Evolutionary conservation across 2,113 vertebrate genomes (phyloP).

Genomic region (Sialia sialis): DNA sequence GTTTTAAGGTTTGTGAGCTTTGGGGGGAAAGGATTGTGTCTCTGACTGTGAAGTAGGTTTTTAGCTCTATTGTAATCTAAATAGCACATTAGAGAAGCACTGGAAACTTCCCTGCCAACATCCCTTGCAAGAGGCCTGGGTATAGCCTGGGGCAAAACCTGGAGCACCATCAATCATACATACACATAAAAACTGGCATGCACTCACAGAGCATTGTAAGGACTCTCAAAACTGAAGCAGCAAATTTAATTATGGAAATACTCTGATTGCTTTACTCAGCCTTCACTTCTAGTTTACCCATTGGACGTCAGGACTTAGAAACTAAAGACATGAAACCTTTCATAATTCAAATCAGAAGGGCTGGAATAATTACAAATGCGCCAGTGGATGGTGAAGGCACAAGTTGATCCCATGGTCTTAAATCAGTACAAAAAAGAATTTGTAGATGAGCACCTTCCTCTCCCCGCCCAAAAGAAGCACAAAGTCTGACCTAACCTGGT

Average conservation of each 20-base stretch:
- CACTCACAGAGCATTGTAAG: background rate
- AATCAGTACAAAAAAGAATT: background rate
- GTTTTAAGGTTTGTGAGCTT: slow-evolving; percentile 17
- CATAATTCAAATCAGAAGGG: background rate
- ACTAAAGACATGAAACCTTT: background rate
- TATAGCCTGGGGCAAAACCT: slow-evolving; percentile 18
- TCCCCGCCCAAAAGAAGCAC: background rate
- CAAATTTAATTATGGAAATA: background rate
- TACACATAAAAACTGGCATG: background rate
- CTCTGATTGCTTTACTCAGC: background rate
- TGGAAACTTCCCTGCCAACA: background rate
- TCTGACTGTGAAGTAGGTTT: background rate
- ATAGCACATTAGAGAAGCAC: background rate
- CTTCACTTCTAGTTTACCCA: background rate
- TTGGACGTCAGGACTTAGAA: background rate
- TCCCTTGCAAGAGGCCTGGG: background rate
- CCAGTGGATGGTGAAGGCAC: background rate
- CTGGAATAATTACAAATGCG: background rate
- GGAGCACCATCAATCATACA: background rate
- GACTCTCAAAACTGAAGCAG: background rate
- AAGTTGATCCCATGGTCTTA: background rate
- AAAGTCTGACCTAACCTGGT: background rate
- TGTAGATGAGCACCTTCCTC: background rate
- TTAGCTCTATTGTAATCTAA: background rate
- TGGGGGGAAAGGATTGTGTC: background rate